Evolutionary conservation across 2,113 vertebrate species (phyloP).

Genomic region (Gallinago media): DNA sequence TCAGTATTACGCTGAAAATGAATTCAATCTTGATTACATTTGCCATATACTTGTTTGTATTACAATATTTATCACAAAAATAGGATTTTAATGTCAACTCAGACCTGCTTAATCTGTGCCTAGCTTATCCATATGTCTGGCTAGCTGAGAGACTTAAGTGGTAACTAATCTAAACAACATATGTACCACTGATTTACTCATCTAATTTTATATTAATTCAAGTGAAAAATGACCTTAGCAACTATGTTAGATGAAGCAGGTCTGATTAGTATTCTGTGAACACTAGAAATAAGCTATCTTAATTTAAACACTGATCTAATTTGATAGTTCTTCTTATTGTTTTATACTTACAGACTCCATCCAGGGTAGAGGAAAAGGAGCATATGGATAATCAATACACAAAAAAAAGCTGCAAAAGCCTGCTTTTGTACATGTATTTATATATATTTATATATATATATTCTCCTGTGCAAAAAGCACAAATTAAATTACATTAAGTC

Average conservation of each 20-base stretch:
- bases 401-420: neutral
- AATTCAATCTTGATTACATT: neutral
- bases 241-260: neutral
- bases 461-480: neutral
- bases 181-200: conserved; percentile 36
- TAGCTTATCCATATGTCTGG: conserved; percentile 38
- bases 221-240: conserved; percentile 34
- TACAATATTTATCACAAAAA: conserved; percentile 15
- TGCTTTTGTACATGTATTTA: accelerated
- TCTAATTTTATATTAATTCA: conserved; percentile 43
- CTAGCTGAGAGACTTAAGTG: conserved; percentile 43
- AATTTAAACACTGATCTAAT: neutral
- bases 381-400: neutral
- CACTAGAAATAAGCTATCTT: neutral
- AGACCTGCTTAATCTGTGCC: conserved; percentile 47
- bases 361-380: neutral
- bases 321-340: neutral
- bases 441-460: neutral
- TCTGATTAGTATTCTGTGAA: neutral
- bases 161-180: conserved; percentile 47
- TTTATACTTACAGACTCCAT: neutral
- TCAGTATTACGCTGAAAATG: neutral
- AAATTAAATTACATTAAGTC: neutral
- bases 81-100: conserved; percentile 35
- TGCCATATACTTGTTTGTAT: neutral